Conservation (phyloP, 1,140 invertebrate species). For the Myzus persicae region DNA sequence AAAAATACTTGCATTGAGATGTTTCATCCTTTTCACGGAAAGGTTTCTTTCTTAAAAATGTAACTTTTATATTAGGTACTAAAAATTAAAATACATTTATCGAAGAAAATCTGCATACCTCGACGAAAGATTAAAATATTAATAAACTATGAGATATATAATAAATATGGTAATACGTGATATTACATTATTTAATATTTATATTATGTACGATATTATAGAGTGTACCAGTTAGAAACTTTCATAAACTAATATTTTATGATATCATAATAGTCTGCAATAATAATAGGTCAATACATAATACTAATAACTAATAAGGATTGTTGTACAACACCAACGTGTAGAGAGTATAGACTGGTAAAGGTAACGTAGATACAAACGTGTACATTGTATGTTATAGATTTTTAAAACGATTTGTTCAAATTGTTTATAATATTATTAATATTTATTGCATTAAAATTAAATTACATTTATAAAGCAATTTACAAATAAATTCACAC, state of each 20-base stretch:
- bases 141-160: too few species aligned
- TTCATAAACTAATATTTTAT: neutral
- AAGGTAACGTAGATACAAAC: neutral
- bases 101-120: neutral
- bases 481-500: neutral
- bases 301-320: neutral
- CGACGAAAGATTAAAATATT: neutral
- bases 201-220: neutral
- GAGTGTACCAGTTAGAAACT: neutral
- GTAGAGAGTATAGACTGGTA: neutral
- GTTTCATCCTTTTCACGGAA: neutral
- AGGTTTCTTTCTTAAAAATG: neutral
- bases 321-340: neutral
- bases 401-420: neutral
- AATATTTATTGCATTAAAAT: neutral
- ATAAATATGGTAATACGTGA: neutral
- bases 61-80: neutral
- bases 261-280: neutral
- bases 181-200: neutral
- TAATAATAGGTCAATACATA: neutral
- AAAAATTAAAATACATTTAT: neutral
- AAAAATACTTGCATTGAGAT: neutral
- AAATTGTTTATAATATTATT: neutral
- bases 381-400: rapidly evolving
- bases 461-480: neutral